Percentiles rank a stretch among this genome's conserved stretches.
Conservation (phyloP, 1,140 invertebrate species). For the Diabrotica undecimpunctata region DNA sequence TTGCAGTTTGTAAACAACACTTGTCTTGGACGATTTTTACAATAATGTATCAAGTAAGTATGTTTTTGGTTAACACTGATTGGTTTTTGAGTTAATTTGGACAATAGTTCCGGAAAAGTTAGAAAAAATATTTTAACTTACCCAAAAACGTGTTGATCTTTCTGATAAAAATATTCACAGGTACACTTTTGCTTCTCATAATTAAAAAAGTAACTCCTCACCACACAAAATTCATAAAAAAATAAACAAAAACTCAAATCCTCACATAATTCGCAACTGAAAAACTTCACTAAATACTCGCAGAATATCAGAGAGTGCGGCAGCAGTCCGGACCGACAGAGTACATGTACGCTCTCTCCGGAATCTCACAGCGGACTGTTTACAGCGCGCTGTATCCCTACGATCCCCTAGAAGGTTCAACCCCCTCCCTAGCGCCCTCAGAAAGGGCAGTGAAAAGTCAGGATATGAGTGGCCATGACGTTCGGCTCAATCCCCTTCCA, state of each 20-base stretch:
- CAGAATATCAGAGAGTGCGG: neutral
- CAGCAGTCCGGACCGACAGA: neutral
- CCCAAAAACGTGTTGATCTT: slow-evolving; percentile 33
- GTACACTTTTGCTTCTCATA: slow-evolving; percentile 36
- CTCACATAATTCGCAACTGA: slow-evolving; percentile 7
- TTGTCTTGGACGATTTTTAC: too few relatives aligned
- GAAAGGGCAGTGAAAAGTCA: slow-evolving; percentile 37
- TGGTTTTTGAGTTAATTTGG: neutral
- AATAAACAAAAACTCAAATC: neutral
- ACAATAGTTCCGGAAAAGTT: too few relatives aligned
- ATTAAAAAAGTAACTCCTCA: neutral
- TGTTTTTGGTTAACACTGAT: too few relatives aligned
- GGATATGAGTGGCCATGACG: slow-evolving; percentile 39
- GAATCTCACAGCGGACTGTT: slow-evolving; percentile 27
- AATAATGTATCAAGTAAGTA: too few relatives aligned
- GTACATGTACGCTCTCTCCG: neutral
- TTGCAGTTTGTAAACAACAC: too few relatives aligned
- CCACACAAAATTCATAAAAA: neutral
- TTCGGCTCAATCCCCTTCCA: slow-evolving; percentile 22
- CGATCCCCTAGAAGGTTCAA: slow-evolving; percentile 28
- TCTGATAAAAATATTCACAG: slow-evolving; percentile 32
- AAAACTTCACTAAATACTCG: slow-evolving; percentile 14
- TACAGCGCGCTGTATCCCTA: slow-evolving; percentile 30
- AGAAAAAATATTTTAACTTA: slow-evolving; percentile 4
- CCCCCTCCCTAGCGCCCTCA: slow-evolving; percentile 20